These are phyloP conservation scores for Cheilosia grossa DNA, from an alignment of 2,888 invertebrate species.

Conservation along the genomic window DNA sequence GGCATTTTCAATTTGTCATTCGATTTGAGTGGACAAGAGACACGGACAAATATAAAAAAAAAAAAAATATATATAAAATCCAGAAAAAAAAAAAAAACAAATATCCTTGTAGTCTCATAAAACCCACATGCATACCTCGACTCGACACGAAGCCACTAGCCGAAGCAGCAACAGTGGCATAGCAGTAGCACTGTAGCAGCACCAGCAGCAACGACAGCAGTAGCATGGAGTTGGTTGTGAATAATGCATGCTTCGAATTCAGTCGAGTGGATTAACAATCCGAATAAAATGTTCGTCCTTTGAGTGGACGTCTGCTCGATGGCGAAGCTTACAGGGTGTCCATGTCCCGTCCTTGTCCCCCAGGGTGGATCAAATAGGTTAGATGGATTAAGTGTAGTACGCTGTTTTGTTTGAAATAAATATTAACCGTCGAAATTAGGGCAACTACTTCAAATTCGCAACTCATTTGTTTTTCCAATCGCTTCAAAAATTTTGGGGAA, in stretches of 20 bases:
- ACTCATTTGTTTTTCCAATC: no score
- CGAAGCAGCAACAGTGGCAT: constrained; percentile 31
- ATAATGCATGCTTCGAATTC: constrained; percentile 70
- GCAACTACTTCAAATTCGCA: background rate
- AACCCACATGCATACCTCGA: constrained; percentile 62
- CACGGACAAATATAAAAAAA: constrained; percentile 13
- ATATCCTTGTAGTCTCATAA: constrained; percentile 55
- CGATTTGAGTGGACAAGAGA: constrained; percentile 62
- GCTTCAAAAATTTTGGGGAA: no score
- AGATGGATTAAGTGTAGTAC: background rate
- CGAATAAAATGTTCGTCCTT: constrained; percentile 67
- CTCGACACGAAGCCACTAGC: constrained; percentile 43
- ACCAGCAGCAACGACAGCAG: constrained; percentile 28
- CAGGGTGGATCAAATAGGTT: background rate
- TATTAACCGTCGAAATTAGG: background rate
- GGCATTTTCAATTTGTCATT: constrained; percentile 72
- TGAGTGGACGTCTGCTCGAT: constrained; percentile 52
- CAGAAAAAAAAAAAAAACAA: constrained; percentile 20
- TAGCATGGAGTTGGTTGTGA: constrained; percentile 62
- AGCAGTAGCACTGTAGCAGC: background rate
- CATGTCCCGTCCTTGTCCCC: no score
- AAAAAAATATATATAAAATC: constrained; percentile 18
- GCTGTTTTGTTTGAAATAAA: no score
- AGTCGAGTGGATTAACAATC: constrained; percentile 74
- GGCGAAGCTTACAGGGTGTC: constrained; percentile 51